Percentiles rank a stretch among this genome's conserved stretches.
phyloP scores from a whole-genome alignment of 1,140 invertebrate species.

The Hyposmocoma kahamanoa region DNA sequence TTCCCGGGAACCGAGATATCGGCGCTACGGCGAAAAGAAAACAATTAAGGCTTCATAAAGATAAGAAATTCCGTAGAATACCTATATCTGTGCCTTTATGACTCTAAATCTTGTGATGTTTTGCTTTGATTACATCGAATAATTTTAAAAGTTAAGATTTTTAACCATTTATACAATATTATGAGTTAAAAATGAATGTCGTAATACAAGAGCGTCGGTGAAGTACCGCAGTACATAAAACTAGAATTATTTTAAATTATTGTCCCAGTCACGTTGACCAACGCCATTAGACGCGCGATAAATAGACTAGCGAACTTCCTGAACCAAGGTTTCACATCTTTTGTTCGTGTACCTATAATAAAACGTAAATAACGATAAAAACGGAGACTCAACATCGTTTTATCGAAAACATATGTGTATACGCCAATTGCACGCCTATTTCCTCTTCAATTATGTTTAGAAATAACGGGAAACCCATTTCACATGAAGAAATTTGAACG shows the following conservation, averaged over 20 bases:
- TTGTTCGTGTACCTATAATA: not conserved
- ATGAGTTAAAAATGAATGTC: not conserved
- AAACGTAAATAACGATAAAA: not conserved
- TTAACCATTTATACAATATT: not conserved
- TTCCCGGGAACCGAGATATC: slow-evolving; percentile 10
- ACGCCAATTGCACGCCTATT: not conserved
- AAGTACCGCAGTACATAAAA: not conserved
- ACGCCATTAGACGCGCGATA: too few species aligned
- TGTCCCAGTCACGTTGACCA: not conserved
- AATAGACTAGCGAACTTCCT: not conserved
- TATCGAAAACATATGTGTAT: not conserved
- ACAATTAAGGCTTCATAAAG: not conserved
- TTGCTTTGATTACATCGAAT: not conserved
- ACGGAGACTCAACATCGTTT: not conserved
- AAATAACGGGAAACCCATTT: not conserved
- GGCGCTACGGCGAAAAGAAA: not conserved
- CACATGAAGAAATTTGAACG: slow-evolving; percentile 3
- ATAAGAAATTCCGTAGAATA: too few species aligned
- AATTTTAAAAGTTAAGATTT: not conserved
- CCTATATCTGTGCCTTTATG: too few species aligned
- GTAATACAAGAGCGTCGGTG: not conserved
- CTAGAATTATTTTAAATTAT: not conserved
- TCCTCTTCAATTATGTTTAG: not conserved
- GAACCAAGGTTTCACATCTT: not conserved
- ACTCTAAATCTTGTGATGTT: not conserved